Percentiles rank a stretch among this genome's conserved stretches.
These are phyloP conservation scores for Psilopogon haemacephalus DNA, from an alignment of 2,113 vertebrate genomes.

Conservation along the genomic window DNA sequence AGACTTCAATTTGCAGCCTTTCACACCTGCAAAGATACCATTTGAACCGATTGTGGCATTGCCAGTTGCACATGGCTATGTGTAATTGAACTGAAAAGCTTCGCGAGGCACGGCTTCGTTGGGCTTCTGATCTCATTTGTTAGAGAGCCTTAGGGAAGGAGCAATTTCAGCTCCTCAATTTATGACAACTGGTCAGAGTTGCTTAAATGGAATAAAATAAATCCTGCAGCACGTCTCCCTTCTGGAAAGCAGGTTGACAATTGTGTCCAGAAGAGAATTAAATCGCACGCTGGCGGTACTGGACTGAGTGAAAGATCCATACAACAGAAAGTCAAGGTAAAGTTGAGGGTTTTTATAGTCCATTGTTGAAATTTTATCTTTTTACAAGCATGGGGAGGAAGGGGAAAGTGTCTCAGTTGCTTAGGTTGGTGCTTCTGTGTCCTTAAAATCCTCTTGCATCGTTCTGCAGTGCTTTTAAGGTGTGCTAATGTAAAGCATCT, in stretches of 20 bases:
- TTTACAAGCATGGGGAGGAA: background rate
- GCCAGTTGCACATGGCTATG: background rate
- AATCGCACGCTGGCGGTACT: background rate
- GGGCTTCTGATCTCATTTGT: conserved; percentile 63
- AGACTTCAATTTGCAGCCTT: conserved; percentile 39
- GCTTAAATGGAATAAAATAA: conserved; percentile 45
- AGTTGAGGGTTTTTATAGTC: background rate
- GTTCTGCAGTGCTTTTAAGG: background rate
- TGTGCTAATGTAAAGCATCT: background rate
- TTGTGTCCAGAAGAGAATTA: conserved; percentile 34
- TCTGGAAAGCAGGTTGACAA: conserved; percentile 39
- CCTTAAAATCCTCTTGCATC: background rate
- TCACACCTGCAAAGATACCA: conserved; percentile 12
- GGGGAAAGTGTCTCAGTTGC: background rate
- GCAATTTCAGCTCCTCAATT: conserved; percentile 45
- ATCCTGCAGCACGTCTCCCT: background rate
- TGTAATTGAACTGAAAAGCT: conserved; percentile 57
- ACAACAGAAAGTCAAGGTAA: background rate
- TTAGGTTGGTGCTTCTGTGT: background rate
- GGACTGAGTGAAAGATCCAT: background rate
- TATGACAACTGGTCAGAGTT: conserved; percentile 61
- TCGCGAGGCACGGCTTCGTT: background rate
- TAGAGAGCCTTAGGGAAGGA: conserved; percentile 29
- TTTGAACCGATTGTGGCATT: conserved; percentile 13
- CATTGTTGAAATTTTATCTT: background rate